Evolutionary conservation across 1,140 invertebrate genomes (phyloP).

Genomic region (Oryzaephilus surinamensis): DNA sequence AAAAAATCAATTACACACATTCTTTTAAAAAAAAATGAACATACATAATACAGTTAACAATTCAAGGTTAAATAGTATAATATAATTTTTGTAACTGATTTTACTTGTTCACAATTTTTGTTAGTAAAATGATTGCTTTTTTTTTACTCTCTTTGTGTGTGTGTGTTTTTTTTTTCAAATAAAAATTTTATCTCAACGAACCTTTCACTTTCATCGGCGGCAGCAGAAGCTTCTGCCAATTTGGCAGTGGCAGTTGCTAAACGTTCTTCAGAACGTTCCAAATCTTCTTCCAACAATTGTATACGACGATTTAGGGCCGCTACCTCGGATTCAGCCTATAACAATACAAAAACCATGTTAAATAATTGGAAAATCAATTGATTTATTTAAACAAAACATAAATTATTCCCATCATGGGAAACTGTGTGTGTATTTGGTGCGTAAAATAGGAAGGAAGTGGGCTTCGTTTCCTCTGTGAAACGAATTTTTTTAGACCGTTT

Average conservation of each 20-base stretch:
- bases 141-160: too few species aligned
- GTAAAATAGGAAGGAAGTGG: constrained; percentile 6
- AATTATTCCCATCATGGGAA: too few species aligned
- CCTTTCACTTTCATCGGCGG: constrained; percentile 99
- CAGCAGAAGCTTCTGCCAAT: constrained; percentile 96
- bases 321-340: constrained; percentile 95
- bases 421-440: too few species aligned
- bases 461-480: neutral
- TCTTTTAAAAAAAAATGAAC: too few species aligned
- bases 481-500: neutral
- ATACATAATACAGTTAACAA: too few species aligned
- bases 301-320: constrained; percentile 96
- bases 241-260: constrained; percentile 93
- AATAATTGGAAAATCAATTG: too few species aligned
- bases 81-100: neutral
- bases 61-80: too few species aligned
- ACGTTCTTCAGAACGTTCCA: constrained; percentile 96
- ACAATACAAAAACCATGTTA: constrained; percentile 25
- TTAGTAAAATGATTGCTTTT: too few species aligned
- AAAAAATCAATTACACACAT: too few species aligned
- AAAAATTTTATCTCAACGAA: constrained; percentile 46
- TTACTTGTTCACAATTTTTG: too few species aligned
- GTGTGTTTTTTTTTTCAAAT: constrained; percentile 3
- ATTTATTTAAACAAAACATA: too few species aligned
- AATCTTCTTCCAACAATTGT: constrained; percentile 95